Evolutionary conservation across 1,140 invertebrate species (phyloP).

Genomic region (Helicoverpa armigera): DNA sequence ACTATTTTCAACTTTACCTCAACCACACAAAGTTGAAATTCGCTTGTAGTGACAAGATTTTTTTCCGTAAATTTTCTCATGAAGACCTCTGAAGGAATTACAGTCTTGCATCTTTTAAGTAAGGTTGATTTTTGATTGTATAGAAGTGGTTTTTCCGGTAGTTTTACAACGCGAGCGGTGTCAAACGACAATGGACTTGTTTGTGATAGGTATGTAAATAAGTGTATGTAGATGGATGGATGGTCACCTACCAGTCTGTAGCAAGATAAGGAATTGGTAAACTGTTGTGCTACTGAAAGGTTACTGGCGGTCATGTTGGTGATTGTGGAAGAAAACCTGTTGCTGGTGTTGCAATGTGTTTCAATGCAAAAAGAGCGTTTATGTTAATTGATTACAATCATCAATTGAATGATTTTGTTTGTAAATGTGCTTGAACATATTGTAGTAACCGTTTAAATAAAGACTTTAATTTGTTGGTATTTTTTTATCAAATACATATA

Average conservation of each 20-base stretch:
- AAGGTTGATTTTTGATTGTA: conserved; percentile 62
- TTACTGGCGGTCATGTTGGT: conserved; percentile 46
- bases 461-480: too few species aligned
- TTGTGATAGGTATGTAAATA: conserved; percentile 84
- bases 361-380: too few species aligned
- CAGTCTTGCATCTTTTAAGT: conserved; percentile 14
- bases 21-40: conserved; percentile 43
- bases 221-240: conserved; percentile 77
- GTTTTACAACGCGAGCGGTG: conserved; percentile 74
- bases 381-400: too few species aligned
- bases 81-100: conserved; percentile 30
- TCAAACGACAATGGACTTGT: conserved; percentile 82
- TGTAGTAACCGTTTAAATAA: too few species aligned
- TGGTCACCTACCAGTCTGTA: conserved; percentile 79
- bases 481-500: too few species aligned
- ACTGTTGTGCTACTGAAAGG: conserved; percentile 33
- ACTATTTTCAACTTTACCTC: conserved; percentile 55
- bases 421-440: too few species aligned
- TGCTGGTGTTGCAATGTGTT: background rate
- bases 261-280: conserved; percentile 63
- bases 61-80: conserved; percentile 74
- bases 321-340: conserved; percentile 12
- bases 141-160: conserved; percentile 73
- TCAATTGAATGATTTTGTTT: too few species aligned
- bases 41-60: conserved; percentile 19